Percentiles rank a stretch among this genome's conserved stretches.
Conservation (phyloP, 2,888 invertebrate species). For the Temnothorax ravouxi region DNA sequence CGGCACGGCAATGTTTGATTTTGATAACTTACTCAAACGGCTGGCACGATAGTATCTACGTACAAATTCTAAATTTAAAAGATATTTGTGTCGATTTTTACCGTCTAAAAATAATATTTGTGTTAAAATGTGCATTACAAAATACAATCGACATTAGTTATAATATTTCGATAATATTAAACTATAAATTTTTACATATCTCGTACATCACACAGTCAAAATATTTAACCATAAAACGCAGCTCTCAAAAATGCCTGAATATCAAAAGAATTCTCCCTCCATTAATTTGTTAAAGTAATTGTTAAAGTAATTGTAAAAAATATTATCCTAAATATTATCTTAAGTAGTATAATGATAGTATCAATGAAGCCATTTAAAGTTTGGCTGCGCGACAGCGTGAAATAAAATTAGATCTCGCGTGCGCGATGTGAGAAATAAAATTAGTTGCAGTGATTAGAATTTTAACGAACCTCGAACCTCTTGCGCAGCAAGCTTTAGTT, state of each 20-base stretch:
- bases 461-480: conserved; percentile 87
- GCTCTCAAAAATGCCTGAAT: neutral
- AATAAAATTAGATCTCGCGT: conserved; percentile 5
- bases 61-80: conserved; percentile 33
- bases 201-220: neutral
- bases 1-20: conserved; percentile 65
- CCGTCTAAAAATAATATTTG: neutral
- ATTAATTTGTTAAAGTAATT: neutral
- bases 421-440: neutral
- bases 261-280: neutral
- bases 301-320: neutral
- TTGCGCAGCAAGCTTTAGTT: conserved; percentile 87
- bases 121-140: neutral
- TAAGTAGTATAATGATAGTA: neutral
- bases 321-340: neutral
- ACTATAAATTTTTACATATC: neutral
- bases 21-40: conserved; percentile 71
- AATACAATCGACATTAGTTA: neutral
- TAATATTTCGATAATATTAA: neutral
- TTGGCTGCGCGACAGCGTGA: neutral
- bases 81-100: neutral
- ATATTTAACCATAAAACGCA: neutral
- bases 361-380: neutral
- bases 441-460: conserved; percentile 13
- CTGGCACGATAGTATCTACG: conserved; percentile 32